phyloP scores from a whole-genome alignment of 2,888 invertebrate species.

The Rhagonycha lutea region DNA sequence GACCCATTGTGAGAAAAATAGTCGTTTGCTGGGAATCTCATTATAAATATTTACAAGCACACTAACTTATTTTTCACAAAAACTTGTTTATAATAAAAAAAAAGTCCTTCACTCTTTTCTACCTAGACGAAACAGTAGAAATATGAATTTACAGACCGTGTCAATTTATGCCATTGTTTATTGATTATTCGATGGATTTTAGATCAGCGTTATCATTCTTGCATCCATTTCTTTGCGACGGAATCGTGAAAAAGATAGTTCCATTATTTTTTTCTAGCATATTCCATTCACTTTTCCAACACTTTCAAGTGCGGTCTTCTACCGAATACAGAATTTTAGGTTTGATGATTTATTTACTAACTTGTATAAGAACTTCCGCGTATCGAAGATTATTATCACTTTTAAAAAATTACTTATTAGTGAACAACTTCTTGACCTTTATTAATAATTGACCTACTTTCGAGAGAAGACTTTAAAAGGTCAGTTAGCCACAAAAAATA shows the following conservation, averaged over 20 bases:
- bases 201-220: background rate
- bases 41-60: background rate
- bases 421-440: background rate
- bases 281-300: too few relatives aligned
- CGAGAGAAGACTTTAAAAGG: background rate
- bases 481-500: background rate
- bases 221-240: background rate
- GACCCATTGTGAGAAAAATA: background rate
- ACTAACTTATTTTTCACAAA: background rate
- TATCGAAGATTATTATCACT: background rate
- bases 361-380: background rate
- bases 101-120: background rate
- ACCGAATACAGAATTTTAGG: background rate
- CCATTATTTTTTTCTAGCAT: background rate
- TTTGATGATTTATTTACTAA: background rate
- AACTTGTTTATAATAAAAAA: background rate
- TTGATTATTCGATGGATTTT: background rate
- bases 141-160: background rate
- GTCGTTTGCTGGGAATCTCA: background rate
- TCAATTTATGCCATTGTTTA: background rate
- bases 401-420: background rate
- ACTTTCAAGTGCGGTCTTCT: background rate
- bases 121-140: background rate
- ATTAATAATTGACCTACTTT: background rate
- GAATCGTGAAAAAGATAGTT: background rate